Evolutionary conservation across 2,113 vertebrate genomes (phyloP).

Genomic region (Agapornis roseicollis): DNA sequence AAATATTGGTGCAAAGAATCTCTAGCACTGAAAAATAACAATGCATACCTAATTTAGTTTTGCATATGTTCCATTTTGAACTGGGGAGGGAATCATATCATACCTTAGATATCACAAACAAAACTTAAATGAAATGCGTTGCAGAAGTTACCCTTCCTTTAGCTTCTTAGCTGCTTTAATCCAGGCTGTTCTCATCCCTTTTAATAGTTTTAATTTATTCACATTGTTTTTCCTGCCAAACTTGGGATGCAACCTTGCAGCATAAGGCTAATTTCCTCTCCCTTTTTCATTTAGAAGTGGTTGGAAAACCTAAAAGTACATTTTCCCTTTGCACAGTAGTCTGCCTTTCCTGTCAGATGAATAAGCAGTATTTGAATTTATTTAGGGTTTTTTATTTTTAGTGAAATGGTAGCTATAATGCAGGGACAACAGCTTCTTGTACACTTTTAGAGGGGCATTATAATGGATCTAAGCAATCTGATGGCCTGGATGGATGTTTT

Average conservation of each 20-base stretch:
- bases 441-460: not conserved
- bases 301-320: not conserved
- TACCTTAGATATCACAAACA: not conserved
- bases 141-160: not conserved
- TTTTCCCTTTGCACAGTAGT: not conserved
- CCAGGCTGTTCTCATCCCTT: not conserved
- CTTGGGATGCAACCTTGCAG: not conserved
- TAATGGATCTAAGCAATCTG: not conserved
- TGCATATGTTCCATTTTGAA: not conserved
- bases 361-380: not conserved
- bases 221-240: not conserved
- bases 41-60: not conserved
- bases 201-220: not conserved
- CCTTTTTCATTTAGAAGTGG: not conserved
- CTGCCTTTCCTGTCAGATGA: not conserved
- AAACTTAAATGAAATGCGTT: not conserved
- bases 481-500: not conserved
- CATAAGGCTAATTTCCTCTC: not conserved
- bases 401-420: not conserved
- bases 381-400: not conserved
- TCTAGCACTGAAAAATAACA: not conserved
- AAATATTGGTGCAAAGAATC: not conserved
- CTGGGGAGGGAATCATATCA: accelerated
- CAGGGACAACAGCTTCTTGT: not conserved
- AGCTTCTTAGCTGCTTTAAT: not conserved